Evolutionary conservation across 1,140 invertebrate species (phyloP), one percentile per base, ranked within the genome.

Genomic region (Drosophila watanabei): DNA sequence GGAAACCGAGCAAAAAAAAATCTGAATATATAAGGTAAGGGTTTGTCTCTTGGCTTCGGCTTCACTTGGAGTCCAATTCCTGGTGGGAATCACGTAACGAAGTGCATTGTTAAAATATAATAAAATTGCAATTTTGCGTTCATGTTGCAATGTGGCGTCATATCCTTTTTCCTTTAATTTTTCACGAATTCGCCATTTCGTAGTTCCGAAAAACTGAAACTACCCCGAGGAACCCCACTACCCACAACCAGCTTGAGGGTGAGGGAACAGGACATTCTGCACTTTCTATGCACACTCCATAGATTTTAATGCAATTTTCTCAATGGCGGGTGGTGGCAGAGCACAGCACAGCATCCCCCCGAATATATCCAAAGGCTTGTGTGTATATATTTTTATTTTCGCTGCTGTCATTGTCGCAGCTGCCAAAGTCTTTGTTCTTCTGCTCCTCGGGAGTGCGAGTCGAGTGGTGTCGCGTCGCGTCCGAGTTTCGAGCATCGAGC

Each of bases 291-390:
- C 89, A 91, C 84, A 91, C 81, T 91, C 88, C 89, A 91, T 91
- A 91, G 89, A 91, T 91, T 91, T 91, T 91, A 91, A 91, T 91
- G 88, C 84, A 91, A 91, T 91, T 91, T 91, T 89, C 81, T 85
- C 75, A 56, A 78, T 70, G 83, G 73, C 76, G 79, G 66, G 60
- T 41, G 46, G 60, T 0, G 13, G 28, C 24, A 24, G 39, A 11
- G 33, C 4, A 32, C 32, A 32, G 33, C 10, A 14, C 35, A 37
- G 35, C 9, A 9, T 20, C 9, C 20, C 48, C 46, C 41, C 11
- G 32, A 51, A 43, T 45, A 45, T 33, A 43, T 39, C 28, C 49
- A 14, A 56, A 39, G 66, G 14, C 51, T 69, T 69, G 68, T 35
- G 64, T 71, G 64, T 71, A 71, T 54, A 71, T 71, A 71, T 86